Base-by-base conservation (phyloP, 53 echinoderm and acorn worm species). In the Crossaster papposus region DNA sequence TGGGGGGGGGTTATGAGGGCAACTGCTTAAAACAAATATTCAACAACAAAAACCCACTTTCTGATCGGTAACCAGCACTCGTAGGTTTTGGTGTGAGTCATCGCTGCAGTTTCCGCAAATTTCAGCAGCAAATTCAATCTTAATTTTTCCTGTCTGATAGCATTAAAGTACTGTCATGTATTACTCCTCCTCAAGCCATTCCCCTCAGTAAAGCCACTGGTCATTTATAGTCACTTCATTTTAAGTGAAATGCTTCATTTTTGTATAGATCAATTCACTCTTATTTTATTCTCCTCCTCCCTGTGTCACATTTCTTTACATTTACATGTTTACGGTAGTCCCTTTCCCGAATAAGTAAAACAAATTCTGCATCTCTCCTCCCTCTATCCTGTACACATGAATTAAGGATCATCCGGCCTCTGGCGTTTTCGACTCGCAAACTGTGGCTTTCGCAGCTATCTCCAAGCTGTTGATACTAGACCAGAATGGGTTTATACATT, bases 401-500 rank as follows among this genome's bases (percentile, higher is more conserved):
- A 87, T 87, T 87, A 87, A 87, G 87, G 76, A 87, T 75, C 87
- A 87, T 30, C 76, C 55, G 8, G 36, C 75, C 77, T 23, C 53
- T 36, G 1, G 58, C 74, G 33, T 22, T n/a, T 58, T 23, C 54
- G 77, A 30, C 62, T 77, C 77, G 24, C 62, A 87, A 87, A 77
- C 76, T 32, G 34, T 58, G 77, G 76, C 51, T 77, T 87, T 54
- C 36, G 22, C 53, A n/a, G 77, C 87, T n/a, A n/a, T n/a, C n/a
- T 87, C 51, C 31, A 35, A 87, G 87, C 75, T 87, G 87, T 87
- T 87, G 87, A 87, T 87, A 33, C 58, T 55, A 87, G 62, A 30
- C 34, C 76, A 29, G 87, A 87, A 87, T 87, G 58, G 75, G 87
- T 87, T 87, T 87, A 77, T 77, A 9, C 38, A n/a, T n/a, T n/a